A percentile compares a stretch with the other conserved stretches of the same genome.
Evolutionary conservation across 2,797 vertebrate genomes (phyloP).

Genomic region (Alectoris magna): DNA sequence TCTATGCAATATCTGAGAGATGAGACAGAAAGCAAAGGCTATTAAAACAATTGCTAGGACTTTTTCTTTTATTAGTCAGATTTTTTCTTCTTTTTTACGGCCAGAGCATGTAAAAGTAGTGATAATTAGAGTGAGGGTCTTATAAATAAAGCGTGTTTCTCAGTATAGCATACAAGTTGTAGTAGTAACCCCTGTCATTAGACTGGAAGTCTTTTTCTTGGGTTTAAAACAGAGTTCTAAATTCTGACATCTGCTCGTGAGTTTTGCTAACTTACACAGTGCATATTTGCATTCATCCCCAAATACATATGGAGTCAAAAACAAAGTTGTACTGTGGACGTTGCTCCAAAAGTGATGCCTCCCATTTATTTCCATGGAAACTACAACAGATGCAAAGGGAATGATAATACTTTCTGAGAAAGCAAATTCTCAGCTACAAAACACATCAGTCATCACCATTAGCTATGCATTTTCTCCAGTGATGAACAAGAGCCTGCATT

Average conservation of each 20-base stretch:
- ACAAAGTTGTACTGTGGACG: neutral
- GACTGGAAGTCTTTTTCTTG: neutral
- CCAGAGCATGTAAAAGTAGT: neutral
- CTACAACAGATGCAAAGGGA: too few relatives aligned
- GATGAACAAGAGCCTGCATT: too few relatives aligned
- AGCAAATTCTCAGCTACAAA: too few relatives aligned
- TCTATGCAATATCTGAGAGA: constrained; percentile 5
- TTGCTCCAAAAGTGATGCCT: too few relatives aligned
- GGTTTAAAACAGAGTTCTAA: neutral
- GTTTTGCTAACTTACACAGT: neutral
- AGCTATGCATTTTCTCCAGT: too few relatives aligned
- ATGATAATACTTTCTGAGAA: too few relatives aligned
- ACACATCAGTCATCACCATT: too few relatives aligned
- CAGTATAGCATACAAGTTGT: neutral
- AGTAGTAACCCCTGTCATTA: neutral
- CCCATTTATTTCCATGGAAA: too few relatives aligned
- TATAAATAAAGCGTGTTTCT: neutral
- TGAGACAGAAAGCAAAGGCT: neutral
- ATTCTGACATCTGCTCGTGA: neutral
- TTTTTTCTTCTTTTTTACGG: neutral
- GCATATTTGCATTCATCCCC: neutral
- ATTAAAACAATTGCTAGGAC: neutral
- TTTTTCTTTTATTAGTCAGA: neutral
- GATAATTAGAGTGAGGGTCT: neutral
- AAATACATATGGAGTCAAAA: neutral